A percentile compares a stretch with the other conserved stretches of the same genome.
Conservation (phyloP, 1,140 invertebrate genomes). For the Drosophila ananassae region DNA sequence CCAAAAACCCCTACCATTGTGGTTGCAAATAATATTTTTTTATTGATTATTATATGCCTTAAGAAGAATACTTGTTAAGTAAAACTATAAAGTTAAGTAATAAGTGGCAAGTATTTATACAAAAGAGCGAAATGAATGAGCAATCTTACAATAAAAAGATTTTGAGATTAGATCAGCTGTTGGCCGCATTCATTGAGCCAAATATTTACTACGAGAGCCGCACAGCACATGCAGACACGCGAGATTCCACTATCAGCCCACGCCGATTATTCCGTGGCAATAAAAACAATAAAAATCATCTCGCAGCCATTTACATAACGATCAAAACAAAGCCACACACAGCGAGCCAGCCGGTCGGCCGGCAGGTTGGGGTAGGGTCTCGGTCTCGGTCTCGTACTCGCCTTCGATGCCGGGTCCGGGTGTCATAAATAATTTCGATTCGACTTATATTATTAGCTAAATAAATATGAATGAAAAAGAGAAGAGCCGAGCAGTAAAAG, state of each 20-base stretch:
- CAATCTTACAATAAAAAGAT: not conserved
- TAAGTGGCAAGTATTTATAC: no score
- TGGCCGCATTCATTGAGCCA: conserved; percentile 30
- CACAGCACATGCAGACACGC: conserved; percentile 20
- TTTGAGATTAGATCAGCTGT: conserved; percentile 47
- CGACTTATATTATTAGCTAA: conserved; percentile 81
- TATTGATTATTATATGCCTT: no score
- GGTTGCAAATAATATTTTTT: no score
- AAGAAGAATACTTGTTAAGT: no score
- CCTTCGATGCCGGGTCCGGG: conserved; percentile 71
- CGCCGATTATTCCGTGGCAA: conserved; percentile 57
- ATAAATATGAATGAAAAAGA: conserved; percentile 71
- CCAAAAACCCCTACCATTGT: not conserved
- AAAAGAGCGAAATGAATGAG: not conserved
- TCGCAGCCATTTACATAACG: conserved; percentile 73
- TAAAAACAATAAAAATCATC: conserved; percentile 77
- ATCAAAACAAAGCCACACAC: conserved; percentile 68
- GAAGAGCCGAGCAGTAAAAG: conserved; percentile 17
- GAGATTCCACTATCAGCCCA: conserved; percentile 33
- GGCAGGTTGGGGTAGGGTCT: conserved; percentile 49
- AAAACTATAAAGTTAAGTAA: no score
- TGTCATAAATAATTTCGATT: conserved; percentile 82
- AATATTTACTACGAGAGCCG: conserved; percentile 49
- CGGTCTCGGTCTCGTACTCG: conserved; percentile 30
- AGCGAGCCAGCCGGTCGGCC: conserved; percentile 17